These are phyloP conservation scores for Myripristis jacobus DNA, from an alignment of 2,797 vertebrate species.

Conservation along the genomic window DNA sequence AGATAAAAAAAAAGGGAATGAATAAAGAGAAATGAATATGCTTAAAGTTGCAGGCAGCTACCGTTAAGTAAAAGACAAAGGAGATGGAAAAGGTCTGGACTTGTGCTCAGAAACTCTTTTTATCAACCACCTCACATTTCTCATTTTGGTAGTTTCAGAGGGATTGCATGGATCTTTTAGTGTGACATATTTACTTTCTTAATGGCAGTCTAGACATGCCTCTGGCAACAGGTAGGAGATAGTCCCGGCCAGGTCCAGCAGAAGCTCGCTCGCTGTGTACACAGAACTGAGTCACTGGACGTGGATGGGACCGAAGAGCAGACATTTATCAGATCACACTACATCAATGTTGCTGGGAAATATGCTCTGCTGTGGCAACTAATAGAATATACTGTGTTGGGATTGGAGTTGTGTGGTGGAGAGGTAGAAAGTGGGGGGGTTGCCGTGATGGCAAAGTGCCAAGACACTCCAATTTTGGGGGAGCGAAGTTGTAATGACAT, in stretches of 20 bases:
- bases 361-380: conserved; percentile 71
- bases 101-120: conserved; percentile 1
- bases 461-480: conserved; percentile 64
- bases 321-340: conserved; percentile 52
- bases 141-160: conserved; percentile 23
- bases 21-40: conserved; percentile 2
- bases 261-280: conserved; percentile 1
- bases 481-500: conserved; percentile 71
- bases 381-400: conserved; percentile 43
- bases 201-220: conserved; percentile 45
- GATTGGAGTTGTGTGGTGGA: conserved; percentile 11
- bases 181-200: conserved; percentile 41
- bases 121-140: conserved; percentile 1
- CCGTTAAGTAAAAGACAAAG: not conserved
- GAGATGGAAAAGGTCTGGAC: conserved; percentile 1
- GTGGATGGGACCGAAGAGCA: conserved; percentile 17
- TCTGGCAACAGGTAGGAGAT: conserved; percentile 45
- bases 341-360: conserved; percentile 40
- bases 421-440: conserved; percentile 44
- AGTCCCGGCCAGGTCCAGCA: not conserved
- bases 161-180: conserved; percentile 8
- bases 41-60: conserved; percentile 4
- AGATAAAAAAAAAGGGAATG: not conserved
- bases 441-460: conserved; percentile 62
- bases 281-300: conserved; percentile 38